Evolutionary conservation across 2,888 invertebrate species (phyloP).

Genomic region (Hydroisotoma schaefferi): DNA sequence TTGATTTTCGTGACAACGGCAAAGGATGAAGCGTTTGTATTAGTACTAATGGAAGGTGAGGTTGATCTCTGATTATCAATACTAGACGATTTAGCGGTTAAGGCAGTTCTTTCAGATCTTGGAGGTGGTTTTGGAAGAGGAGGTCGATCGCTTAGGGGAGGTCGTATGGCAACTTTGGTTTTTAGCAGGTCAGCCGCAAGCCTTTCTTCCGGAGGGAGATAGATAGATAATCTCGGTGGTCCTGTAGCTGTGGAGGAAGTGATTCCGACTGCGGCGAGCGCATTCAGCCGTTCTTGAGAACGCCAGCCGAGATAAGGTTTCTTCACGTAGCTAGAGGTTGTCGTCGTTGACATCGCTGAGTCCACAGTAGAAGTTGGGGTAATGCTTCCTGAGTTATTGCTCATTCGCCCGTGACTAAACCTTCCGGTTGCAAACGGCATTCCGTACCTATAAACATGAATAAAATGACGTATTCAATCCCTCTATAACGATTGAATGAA

Average conservation of each 20-base stretch:
- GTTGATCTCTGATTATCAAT: conserved; percentile 6
- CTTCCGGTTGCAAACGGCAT: conserved; percentile 46
- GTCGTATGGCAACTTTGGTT: conserved; percentile 27
- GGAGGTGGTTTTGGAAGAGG: conserved; percentile 44
- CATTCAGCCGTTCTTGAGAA: conserved; percentile 67
- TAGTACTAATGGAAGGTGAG: conserved; percentile 21
- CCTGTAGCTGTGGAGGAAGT: conserved; percentile 14
- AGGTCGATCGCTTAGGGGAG: conserved; percentile 40
- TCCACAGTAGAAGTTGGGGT: conserved; percentile 45
- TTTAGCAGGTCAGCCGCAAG: conserved; percentile 44
- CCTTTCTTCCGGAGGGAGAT: conserved; percentile 45
- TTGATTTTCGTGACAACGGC: conserved; percentile 32
- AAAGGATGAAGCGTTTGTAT: conserved; percentile 20
- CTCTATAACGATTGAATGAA: no score
- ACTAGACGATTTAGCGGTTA: conserved; percentile 20
- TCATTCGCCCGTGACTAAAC: conserved; percentile 43
- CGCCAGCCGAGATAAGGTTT: conserved; percentile 90
- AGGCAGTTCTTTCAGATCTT: conserved; percentile 38
- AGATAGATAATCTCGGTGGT: conserved; percentile 52
- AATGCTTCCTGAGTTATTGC: conserved; percentile 38
- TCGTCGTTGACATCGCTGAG: conserved; percentile 23
- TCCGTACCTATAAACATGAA: conserved; percentile 37
- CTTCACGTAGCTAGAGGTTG: conserved; percentile 52
- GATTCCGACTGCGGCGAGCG: conserved; percentile 6
- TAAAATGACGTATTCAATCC: not conserved